Conservation (phyloP, 2,113 vertebrate species). For the Gopherus evgoodei region DNA sequence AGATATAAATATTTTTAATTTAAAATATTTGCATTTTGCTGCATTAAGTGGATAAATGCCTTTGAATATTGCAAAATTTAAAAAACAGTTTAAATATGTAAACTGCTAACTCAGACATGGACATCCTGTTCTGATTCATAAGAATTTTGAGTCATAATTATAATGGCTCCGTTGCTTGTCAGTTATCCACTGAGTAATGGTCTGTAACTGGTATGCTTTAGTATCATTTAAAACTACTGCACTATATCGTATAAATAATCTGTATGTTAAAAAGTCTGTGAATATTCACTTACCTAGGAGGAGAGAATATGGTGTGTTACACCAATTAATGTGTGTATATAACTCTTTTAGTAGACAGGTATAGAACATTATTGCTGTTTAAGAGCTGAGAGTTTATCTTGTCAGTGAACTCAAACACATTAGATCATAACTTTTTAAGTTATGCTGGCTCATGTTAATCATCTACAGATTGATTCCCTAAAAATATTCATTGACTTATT, state of each 20-base stretch:
- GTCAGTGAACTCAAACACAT: neutral
- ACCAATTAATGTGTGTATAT: neutral
- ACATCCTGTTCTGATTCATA: neutral
- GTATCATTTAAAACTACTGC: neutral
- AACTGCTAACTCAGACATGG: neutral
- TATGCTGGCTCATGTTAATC: constrained; percentile 52
- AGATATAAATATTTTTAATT: rapidly evolving
- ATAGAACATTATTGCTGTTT: neutral
- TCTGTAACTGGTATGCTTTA: neutral
- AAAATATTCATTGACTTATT: constrained; percentile 47
- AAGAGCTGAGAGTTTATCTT: neutral
- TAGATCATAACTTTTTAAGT: constrained; percentile 35
- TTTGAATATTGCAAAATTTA: neutral
- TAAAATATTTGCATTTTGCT: neutral
- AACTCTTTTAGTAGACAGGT: neutral
- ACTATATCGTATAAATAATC: neutral
- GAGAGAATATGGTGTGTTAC: neutral
- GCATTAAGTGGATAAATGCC: neutral
- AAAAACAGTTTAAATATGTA: neutral
- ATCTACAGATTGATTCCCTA: constrained; percentile 40
- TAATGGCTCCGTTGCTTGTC: rapidly evolving
- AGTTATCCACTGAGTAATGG: neutral
- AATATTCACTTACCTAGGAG: constrained; percentile 3
- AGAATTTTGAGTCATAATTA: neutral
- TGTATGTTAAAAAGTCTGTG: neutral